phyloP scores from a whole-genome alignment of 2,797 vertebrate species.

The Merluccius polli region DNA sequence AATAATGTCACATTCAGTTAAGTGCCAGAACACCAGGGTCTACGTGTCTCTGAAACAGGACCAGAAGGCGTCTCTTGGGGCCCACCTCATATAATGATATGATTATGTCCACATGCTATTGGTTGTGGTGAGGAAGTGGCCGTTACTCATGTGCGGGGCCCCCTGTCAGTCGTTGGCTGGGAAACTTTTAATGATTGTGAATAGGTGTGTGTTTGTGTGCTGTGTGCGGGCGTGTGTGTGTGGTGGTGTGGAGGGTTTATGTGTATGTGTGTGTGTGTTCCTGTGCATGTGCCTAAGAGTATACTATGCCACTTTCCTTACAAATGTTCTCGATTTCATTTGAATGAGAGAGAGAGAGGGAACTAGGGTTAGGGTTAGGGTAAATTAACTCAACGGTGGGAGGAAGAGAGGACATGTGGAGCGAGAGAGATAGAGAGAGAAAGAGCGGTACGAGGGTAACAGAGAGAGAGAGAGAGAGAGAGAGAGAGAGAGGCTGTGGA shows the following conservation, averaged over 20 bases:
- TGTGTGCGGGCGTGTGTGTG: slow-evolving; percentile 15
- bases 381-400: background rate
- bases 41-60: slow-evolving; percentile 3
- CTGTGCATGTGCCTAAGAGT: too few species aligned
- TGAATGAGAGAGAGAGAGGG: slow-evolving; percentile 7
- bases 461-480: background rate
- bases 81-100: slow-evolving; percentile 13
- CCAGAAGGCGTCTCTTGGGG: slow-evolving; percentile 8
- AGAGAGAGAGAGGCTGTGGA: slow-evolving; percentile 19
- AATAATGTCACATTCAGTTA: background rate
- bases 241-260: too few species aligned
- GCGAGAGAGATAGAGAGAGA: background rate
- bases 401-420: background rate
- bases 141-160: slow-evolving; percentile 41
- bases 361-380: slow-evolving; percentile 17
- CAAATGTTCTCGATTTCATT: rapidly evolving
- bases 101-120: slow-evolving; percentile 20
- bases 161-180: slow-evolving; percentile 35
- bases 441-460: background rate
- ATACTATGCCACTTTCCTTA: too few species aligned
- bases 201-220: slow-evolving; percentile 45
- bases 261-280: too few species aligned
- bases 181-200: slow-evolving; percentile 34
- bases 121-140: slow-evolving; percentile 38
- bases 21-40: background rate